A percentile compares a stretch with the other conserved stretches of the same genome.
phyloP scores from a whole-genome alignment of 2,113 vertebrate species.

The Micronycteris hirsuta region DNA sequence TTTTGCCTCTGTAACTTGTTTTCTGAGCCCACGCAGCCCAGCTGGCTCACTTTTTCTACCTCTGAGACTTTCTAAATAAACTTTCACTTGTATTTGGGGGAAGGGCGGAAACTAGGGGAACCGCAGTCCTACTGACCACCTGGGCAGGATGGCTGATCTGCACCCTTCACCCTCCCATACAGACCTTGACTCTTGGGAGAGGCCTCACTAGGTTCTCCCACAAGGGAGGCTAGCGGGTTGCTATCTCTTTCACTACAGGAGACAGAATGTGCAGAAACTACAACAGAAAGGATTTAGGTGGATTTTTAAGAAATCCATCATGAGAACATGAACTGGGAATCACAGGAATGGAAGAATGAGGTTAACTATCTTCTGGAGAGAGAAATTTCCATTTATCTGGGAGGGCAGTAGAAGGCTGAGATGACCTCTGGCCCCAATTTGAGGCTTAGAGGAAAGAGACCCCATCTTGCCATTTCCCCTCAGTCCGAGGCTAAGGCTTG shows the following conservation, averaged over 20 bases:
- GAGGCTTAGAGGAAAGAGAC: neutral
- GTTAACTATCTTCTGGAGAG: neutral
- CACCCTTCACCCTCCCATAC: rapidly evolving
- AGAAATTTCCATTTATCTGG: neutral
- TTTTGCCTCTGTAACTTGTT: neutral
- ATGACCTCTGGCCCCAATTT: neutral
- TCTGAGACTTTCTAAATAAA: neutral
- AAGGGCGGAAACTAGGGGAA: neutral
- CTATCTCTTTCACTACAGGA: neutral
- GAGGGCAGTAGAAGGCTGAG: neutral
- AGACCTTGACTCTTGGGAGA: neutral
- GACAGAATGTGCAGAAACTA: neutral
- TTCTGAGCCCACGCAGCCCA: neutral
- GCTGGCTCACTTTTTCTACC: neutral
- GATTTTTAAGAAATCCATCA: neutral
- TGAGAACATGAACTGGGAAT: neutral
- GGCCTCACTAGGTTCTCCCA: neutral
- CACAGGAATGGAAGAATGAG: neutral
- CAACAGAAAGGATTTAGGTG: neutral
- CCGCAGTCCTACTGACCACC: neutral
- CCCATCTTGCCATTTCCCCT: neutral
- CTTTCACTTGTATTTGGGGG: neutral
- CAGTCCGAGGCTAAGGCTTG: neutral
- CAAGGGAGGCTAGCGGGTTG: neutral
- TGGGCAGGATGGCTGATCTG: neutral